Percentiles rank a stretch among this genome's conserved stretches.
Conservation (phyloP, 2,797 vertebrate genomes). For the Hephaestus fuliginosus region DNA sequence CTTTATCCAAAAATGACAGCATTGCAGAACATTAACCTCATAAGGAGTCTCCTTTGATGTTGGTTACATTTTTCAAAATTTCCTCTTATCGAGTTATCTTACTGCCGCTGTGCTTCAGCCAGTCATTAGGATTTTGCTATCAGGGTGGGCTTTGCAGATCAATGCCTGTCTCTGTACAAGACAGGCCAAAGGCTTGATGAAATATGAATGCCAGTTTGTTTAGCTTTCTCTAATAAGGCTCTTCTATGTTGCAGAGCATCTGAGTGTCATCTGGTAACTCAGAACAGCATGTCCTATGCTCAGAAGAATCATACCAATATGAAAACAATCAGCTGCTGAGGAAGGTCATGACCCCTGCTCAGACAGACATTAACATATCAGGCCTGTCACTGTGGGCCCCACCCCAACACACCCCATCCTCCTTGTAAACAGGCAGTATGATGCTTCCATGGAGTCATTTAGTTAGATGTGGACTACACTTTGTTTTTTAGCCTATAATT, state of each 20-base stretch:
- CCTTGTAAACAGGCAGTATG: neutral
- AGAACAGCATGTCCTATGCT: constrained; percentile 16
- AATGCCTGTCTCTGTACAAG: constrained; percentile 26
- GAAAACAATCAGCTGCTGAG: constrained; percentile 34
- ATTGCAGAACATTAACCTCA: constrained; percentile 53
- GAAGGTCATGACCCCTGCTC: constrained; percentile 16
- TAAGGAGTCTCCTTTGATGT: constrained; percentile 13
- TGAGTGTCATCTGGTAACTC: constrained; percentile 37
- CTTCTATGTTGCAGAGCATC: constrained; percentile 24
- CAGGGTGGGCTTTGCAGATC: constrained; percentile 40
- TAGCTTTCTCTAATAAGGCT: constrained; percentile 31
- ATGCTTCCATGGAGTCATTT: neutral
- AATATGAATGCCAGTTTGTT: constrained; percentile 34
- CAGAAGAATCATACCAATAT: constrained; percentile 31
- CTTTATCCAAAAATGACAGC: constrained; percentile 47
- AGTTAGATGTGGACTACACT: neutral
- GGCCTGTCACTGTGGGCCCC: neutral
- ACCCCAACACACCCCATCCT: neutral
- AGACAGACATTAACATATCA: neutral
- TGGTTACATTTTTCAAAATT: constrained; percentile 38
- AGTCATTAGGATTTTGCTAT: constrained; percentile 31
- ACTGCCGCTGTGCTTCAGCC: constrained; percentile 7
- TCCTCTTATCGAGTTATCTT: constrained; percentile 37
- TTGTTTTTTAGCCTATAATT: neutral
- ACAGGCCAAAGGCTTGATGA: constrained; percentile 28